Evolutionary conservation across 2,797 vertebrate genomes (phyloP).

Genomic region (Gallinago solitaria): DNA sequence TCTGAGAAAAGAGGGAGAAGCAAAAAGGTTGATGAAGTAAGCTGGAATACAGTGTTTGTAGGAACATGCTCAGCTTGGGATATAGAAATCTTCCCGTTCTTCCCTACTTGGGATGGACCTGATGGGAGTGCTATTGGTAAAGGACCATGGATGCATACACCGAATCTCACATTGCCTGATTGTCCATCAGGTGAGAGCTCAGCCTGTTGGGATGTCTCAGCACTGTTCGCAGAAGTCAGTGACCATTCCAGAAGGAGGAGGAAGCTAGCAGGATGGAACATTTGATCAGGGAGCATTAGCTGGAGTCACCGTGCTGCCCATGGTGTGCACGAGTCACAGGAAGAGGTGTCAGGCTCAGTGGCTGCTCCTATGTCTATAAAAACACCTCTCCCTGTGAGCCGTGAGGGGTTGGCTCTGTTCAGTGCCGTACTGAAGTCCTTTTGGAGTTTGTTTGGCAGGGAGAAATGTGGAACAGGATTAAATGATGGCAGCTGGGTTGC

Average conservation of each 20-base stretch:
- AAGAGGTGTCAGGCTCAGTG: background rate
- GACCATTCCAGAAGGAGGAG: background rate
- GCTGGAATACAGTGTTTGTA: background rate
- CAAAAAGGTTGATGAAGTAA: background rate
- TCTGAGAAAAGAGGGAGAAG: background rate
- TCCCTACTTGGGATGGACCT: background rate
- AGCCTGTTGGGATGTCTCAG: background rate
- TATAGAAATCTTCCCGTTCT: background rate
- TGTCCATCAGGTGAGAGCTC: background rate
- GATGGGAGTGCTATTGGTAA: background rate
- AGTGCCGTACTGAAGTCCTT: background rate
- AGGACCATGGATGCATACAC: fast-evolving
- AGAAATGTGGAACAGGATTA: background rate
- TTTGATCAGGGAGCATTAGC: background rate
- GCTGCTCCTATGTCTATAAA: background rate
- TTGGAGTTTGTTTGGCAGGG: background rate
- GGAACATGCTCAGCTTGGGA: background rate
- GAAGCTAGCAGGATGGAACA: background rate
- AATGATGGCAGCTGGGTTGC: background rate
- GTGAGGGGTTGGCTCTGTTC: background rate
- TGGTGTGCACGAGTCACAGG: fast-evolving
- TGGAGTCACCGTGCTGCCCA: fast-evolving
- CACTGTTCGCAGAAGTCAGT: background rate
- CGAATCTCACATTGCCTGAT: background rate
- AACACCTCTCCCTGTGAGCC: background rate